Base-by-base conservation (phyloP, 2,113 vertebrate genomes). In the Cavia porcellus region DNA sequence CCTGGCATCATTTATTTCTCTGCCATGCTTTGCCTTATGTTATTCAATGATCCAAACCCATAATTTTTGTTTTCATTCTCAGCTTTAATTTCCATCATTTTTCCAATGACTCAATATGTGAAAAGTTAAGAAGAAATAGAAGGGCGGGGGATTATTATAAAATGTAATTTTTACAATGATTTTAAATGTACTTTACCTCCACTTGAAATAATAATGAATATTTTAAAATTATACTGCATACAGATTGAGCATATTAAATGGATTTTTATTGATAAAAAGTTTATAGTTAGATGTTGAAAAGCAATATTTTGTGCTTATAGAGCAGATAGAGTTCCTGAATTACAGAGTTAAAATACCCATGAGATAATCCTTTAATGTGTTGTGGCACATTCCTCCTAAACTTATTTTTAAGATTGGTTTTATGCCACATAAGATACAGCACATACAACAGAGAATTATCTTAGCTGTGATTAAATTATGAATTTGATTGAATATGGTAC, bases 361-460 rank as follows among this genome's bases (percentile, higher is more conserved):
- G 30, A 83, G 11, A 72, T 57, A 4, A 47, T 81, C 35, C 52
- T 17, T n/a, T n/a, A n/a, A n/a, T n/a, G n/a, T 68, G 24, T 4
- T 50, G 28, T 70, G 19, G 0, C 5, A 74, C 8, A 19, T n/a
- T 72, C 17, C 6, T 25, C 17, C 19, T 3, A 61, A 12, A 0
- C 11, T 64, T 52, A 50, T 47, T 90, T 10, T 14, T 88, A 70
- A 62, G 47, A 89, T 45, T 59, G 32, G 86, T 57, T 89, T 85
- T 77, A 92, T 52, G 35, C 6, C 2, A 79, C 8, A 52, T 0
- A 50, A 75, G 52, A 80, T 9, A 86, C 30, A 45, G 14, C 0
- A 45, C 7, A 57, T 55, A 17, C 17, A 87, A 42, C 35, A 42
- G 12, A 61, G 5, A 1, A 61, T 72, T 61, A 28, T 61, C 10